Evolutionary conservation across 2,113 vertebrate species (phyloP).

Genomic region (Hucho hucho): DNA sequence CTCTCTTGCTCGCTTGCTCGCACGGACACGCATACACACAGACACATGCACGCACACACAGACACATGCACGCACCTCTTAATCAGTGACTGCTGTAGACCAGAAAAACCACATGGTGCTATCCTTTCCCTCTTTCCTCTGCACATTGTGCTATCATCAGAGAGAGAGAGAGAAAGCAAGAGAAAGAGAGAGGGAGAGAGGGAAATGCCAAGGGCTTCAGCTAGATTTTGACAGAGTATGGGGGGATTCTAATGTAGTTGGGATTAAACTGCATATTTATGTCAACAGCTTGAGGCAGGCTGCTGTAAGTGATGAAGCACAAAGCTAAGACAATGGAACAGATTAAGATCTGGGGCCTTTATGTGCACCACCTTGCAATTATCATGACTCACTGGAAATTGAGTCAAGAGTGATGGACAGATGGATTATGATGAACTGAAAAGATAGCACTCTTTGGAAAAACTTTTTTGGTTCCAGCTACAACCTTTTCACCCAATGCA

Average conservation of each 20-base stretch:
- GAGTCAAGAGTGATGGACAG: not conserved
- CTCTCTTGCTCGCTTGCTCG: constrained; percentile 17
- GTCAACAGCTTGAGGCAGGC: too few species aligned
- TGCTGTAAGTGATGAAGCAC: constrained; percentile 4
- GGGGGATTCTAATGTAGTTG: constrained; percentile 26
- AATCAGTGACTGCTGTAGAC: not conserved
- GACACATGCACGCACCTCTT: not conserved
- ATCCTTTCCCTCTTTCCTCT: too few species aligned
- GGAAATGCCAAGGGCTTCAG: constrained; percentile 2
- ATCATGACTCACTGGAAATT: constrained; percentile 11
- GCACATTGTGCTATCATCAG: too few species aligned
- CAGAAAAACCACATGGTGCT: not conserved
- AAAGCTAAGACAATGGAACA: constrained; percentile 11
- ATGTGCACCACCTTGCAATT: constrained; percentile 8
- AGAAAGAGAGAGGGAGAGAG: not conserved
- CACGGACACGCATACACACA: constrained; percentile 6
- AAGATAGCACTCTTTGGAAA: not conserved
- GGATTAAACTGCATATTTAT: constrained; percentile 16
- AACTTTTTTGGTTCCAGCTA: not conserved
- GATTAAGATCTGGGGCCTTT: constrained; percentile 1
- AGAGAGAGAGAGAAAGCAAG: not conserved
- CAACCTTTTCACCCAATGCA: too few species aligned
- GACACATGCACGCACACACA: constrained; percentile 8
- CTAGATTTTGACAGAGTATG: constrained; percentile 7
- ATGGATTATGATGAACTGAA: constrained; percentile 4